These are phyloP conservation scores for Noctua janthe DNA, from an alignment of 2,888 invertebrate species.

Conservation along the genomic window DNA sequence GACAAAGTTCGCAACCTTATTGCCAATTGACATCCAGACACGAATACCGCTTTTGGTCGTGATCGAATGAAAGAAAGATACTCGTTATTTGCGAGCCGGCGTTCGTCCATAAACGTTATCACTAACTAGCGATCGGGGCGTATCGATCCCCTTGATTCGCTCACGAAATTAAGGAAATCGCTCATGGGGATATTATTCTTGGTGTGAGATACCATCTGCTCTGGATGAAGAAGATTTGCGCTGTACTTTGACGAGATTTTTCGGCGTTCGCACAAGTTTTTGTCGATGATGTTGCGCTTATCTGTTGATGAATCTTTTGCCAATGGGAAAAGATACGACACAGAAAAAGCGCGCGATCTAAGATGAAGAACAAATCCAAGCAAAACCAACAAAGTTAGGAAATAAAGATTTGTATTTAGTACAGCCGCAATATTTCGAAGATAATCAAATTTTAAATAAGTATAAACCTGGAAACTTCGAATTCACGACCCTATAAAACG, in stretches of 20 bases:
- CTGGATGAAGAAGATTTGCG: constrained; percentile 80
- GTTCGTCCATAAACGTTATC: constrained; percentile 88
- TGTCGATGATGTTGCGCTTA: constrained; percentile 58
- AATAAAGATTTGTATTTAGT: not conserved
- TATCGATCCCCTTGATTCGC: constrained; percentile 88
- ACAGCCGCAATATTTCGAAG: constrained; percentile 15
- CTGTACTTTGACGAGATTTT: constrained; percentile 77
- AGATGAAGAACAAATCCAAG: not conserved
- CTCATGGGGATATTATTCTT: constrained; percentile 90
- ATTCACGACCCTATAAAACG: constrained; percentile 52
- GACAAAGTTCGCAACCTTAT: constrained; percentile 84
- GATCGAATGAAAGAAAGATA: constrained; percentile 86
- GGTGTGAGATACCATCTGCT: constrained; percentile 79
- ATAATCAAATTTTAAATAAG: constrained; percentile 23
- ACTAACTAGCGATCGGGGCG: constrained; percentile 89
- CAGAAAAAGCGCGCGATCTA: constrained; percentile 10
- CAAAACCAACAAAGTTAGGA: not conserved
- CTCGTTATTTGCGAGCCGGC: constrained; percentile 84
- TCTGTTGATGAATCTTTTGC: constrained; percentile 62
- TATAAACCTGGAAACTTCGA: constrained; percentile 14
- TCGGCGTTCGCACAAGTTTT: constrained; percentile 67
- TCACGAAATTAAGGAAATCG: constrained; percentile 90
- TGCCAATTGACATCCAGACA: constrained; percentile 88
- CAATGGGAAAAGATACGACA: constrained; percentile 42
- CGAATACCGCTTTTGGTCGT: constrained; percentile 82